These are phyloP conservation scores for Nyctalus aviator DNA, from an alignment of 2,797 vertebrate species.

Conservation along the genomic window DNA sequence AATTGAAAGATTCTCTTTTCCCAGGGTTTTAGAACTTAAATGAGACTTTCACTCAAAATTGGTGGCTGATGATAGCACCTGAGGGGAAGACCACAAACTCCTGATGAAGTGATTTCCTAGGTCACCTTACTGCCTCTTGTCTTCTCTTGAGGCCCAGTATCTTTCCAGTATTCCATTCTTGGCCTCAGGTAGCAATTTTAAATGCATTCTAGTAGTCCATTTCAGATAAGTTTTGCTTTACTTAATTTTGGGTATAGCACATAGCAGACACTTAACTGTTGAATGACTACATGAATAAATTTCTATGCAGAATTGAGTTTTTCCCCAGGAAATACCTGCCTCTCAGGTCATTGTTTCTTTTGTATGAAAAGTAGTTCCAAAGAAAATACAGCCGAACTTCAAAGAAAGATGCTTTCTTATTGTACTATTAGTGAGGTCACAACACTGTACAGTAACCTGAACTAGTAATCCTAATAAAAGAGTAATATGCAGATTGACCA, in stretches of 20 bases:
- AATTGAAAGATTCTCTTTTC: slow-evolving; percentile 17
- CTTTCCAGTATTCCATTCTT: neutral
- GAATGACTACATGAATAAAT: neutral
- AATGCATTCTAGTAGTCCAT: neutral
- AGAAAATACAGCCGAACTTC: neutral
- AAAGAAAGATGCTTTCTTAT: neutral
- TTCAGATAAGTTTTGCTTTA: neutral
- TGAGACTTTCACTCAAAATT: neutral
- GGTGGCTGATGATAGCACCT: neutral
- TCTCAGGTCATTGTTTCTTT: slow-evolving; percentile 1
- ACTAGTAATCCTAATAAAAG: neutral
- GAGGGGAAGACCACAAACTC: slow-evolving; percentile 1
- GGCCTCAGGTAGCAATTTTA: neutral
- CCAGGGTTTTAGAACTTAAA: slow-evolving; percentile 51
- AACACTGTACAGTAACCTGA: neutral
- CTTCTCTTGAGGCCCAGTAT: neutral
- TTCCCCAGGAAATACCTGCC: neutral
- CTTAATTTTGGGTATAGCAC: neutral
- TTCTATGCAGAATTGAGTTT: neutral
- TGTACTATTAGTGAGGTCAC: neutral
- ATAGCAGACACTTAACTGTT: neutral
- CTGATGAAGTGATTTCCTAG: neutral
- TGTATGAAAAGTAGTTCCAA: slow-evolving; percentile 24
- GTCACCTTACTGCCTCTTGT: neutral
- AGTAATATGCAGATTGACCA: too few relatives aligned